Evolutionary conservation across 2,797 vertebrate species (phyloP).

Genomic region (Sebastes trivittatus): DNA sequence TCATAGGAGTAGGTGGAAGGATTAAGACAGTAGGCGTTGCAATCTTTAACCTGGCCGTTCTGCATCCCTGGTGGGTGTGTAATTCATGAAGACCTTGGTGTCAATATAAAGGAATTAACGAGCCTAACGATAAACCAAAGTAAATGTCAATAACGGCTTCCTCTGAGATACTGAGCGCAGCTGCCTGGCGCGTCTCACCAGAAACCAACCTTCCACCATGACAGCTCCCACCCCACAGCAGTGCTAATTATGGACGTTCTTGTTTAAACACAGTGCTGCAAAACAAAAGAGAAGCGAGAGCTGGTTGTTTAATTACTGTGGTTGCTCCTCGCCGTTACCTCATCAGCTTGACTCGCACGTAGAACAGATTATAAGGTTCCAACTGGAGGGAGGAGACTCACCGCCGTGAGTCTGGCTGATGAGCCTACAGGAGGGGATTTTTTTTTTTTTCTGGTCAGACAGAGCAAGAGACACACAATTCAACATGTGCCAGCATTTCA

Average conservation of each 20-base stretch:
- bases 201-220: constrained; percentile 59
- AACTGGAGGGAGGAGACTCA: constrained; percentile 25
- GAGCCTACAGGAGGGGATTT: neutral
- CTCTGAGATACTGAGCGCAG: constrained; percentile 63
- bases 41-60: constrained; percentile 36
- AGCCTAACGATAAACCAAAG: constrained; percentile 51
- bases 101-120: constrained; percentile 49
- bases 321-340: constrained; percentile 80
- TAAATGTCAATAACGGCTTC: constrained; percentile 61
- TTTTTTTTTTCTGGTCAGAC: neutral
- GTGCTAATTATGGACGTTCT: constrained; percentile 85
- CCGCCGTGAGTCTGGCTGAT: constrained; percentile 12
- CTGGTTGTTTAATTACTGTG: constrained; percentile 90
- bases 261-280: constrained; percentile 77
- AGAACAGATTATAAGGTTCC: constrained; percentile 75
- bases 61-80: constrained; percentile 44
- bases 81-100: constrained; percentile 42
- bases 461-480: neutral
- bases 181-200: constrained; percentile 60
- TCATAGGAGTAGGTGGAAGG: neutral
- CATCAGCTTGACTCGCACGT: constrained; percentile 80
- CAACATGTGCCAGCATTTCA: constrained; percentile 34
- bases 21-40: constrained; percentile 5
- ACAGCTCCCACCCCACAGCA: constrained; percentile 78
- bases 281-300: constrained; percentile 81